These are phyloP conservation scores for Trogon surrucura DNA, from an alignment of 2,113 vertebrate species.

Conservation along the genomic window DNA sequence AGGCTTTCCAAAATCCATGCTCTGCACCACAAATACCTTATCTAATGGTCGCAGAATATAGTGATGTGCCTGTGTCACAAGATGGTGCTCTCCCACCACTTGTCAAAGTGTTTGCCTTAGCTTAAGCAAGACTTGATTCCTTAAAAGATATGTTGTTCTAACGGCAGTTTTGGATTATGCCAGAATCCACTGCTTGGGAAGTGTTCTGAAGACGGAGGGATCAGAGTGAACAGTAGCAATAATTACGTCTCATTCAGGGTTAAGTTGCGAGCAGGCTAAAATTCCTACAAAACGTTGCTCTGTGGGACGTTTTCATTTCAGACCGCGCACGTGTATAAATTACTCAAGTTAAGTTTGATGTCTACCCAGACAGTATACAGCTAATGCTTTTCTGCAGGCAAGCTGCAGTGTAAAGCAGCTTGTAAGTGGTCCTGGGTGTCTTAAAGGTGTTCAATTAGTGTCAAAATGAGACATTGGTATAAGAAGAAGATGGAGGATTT, in stretches of 20 bases:
- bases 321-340: background rate
- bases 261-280: background rate
- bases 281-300: background rate
- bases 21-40: background rate
- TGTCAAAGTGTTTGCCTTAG: background rate
- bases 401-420: background rate
- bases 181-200: background rate
- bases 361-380: background rate
- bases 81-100: constrained; percentile 45
- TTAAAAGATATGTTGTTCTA: background rate
- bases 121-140: background rate
- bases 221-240: background rate
- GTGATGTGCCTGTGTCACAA: constrained; percentile 15
- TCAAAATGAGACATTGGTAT: background rate
- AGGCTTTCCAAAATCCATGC: background rate
- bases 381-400: background rate
- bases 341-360: background rate
- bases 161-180: background rate
- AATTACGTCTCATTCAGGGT: background rate
- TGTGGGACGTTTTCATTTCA: background rate
- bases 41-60: background rate
- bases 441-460: background rate
- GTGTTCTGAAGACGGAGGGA: background rate
- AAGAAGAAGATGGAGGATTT: background rate
- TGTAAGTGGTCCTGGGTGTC: background rate